Evolutionary conservation across 2,888 invertebrate genomes (phyloP).

Genomic region (Idaea aversata): DNA sequence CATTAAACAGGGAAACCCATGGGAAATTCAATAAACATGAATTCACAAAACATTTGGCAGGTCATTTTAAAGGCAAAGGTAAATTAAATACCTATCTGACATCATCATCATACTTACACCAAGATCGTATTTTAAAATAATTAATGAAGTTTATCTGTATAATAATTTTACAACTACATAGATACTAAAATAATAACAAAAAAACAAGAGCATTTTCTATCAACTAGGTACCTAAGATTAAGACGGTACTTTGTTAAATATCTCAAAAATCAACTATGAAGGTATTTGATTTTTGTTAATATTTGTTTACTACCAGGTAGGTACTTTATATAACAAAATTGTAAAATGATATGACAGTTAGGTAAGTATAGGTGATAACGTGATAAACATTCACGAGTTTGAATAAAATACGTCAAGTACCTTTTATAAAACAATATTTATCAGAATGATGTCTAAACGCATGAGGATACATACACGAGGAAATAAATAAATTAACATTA

Average conservation of each 20-base stretch:
- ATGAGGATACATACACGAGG: not conserved
- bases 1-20: not conserved
- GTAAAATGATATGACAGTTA: not conserved
- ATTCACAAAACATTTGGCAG: not conserved
- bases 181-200: not conserved
- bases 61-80: not conserved
- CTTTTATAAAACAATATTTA: not conserved
- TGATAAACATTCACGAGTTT: not conserved
- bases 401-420: not conserved
- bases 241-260: not conserved
- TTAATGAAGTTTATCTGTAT: not conserved
- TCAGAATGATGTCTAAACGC: not conserved
- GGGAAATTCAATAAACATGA: not conserved
- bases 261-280: not conserved
- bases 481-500: not conserved
- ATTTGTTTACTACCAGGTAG: slow-evolving; percentile 2
- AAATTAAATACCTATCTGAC: not conserved
- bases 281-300: not conserved
- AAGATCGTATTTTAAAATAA: not conserved
- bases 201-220: not conserved
- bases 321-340: not conserved
- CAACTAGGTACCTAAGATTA: not conserved
- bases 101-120: not conserved
- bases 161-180: not conserved
- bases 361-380: not conserved